Percentiles rank a stretch among this genome's conserved stretches.
These are phyloP conservation scores for Macrosiphum euphorbiae DNA, from an alignment of 2,888 invertebrate genomes.

Conservation along the genomic window DNA sequence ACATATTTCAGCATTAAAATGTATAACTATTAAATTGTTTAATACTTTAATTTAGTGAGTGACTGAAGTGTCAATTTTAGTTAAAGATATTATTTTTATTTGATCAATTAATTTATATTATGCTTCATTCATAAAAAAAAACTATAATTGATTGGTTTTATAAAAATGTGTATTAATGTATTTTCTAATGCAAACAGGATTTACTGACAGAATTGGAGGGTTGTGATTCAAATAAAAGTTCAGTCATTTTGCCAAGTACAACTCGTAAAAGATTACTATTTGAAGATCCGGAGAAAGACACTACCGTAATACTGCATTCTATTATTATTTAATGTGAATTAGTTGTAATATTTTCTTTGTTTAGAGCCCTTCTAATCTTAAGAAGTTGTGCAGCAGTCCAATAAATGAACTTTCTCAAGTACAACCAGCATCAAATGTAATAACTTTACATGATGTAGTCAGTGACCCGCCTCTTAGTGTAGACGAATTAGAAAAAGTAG, in stretches of 20 bases:
- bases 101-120: neutral
- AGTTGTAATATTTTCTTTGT: too few species aligned
- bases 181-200: neutral
- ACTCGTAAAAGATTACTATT: conserved; percentile 79
- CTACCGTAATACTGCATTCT: too few species aligned
- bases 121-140: neutral
- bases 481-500: too few species aligned
- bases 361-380: too few species aligned
- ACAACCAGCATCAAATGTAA: too few species aligned
- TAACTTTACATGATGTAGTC: too few species aligned
- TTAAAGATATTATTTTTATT: neutral
- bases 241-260: conserved; percentile 75
- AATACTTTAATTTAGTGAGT: neutral
- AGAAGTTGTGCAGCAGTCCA: too few species aligned
- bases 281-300: conserved; percentile 69
- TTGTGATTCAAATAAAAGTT: conserved; percentile 67
- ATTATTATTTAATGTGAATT: too few species aligned
- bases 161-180: neutral
- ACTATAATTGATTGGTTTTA: neutral
- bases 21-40: neutral
- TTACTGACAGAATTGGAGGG: neutral
- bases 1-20: neutral
- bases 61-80: neutral
- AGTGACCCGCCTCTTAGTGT: too few species aligned
- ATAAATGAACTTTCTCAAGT: too few species aligned